Evolutionary conservation across 92 coral and sea anemone species (phyloP).

Genomic region (Actinostola sp.): DNA sequence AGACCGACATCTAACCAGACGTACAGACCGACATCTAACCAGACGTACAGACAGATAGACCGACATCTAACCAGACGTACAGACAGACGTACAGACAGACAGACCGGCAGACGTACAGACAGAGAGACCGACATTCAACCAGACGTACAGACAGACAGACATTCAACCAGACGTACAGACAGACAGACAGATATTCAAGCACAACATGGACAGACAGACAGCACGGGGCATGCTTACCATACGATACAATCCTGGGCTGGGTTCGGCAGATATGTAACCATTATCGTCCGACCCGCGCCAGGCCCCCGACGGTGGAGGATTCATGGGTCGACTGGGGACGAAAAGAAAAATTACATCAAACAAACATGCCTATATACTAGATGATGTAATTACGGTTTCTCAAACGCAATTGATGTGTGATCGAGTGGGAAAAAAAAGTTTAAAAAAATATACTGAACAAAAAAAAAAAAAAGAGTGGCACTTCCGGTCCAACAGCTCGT

Average conservation of each 20-base stretch:
- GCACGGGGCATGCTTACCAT: conserved; percentile 63
- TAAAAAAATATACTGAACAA: too few species aligned
- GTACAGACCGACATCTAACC: neutral
- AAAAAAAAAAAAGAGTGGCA: too few species aligned
- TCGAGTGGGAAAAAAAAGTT: too few species aligned
- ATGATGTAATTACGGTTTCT: too few species aligned
- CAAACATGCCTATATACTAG: neutral
- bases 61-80: neutral
- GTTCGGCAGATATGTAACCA: conserved; percentile 96
- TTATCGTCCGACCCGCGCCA: conserved; percentile 97
- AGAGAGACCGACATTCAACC: neutral
- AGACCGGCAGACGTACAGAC: neutral
- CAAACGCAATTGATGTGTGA: too few species aligned
- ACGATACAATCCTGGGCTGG: conserved; percentile 89
- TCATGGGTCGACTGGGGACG: conserved; percentile 83
- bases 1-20: too few species aligned
- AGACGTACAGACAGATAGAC: neutral
- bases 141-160: neutral
- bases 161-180: neutral
- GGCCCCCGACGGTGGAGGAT: conserved; percentile 84
- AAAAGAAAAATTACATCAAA: neutral
- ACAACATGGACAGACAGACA: conserved; percentile 3
- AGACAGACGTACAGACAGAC: neutral
- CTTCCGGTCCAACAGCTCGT: too few species aligned
- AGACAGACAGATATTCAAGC: neutral